phyloP scores from a whole-genome alignment of 2,113 vertebrate species.

The Hippocampus barbouri region DNA sequence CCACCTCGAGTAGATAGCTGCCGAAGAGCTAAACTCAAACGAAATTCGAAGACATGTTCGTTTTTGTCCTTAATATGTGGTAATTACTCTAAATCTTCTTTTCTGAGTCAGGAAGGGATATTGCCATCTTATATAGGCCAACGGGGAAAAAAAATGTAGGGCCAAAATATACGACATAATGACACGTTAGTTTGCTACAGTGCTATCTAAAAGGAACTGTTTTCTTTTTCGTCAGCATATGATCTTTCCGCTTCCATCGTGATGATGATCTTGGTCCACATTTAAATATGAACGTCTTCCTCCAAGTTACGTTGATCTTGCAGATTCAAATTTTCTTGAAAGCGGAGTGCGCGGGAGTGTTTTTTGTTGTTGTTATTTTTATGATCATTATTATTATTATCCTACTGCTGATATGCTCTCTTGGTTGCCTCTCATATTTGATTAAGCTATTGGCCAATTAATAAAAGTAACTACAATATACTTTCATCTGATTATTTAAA shows the following conservation, averaged over 20 bases:
- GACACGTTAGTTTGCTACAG: not conserved
- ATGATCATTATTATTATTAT: too few relatives aligned
- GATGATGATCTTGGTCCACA: not conserved
- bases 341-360: too few relatives aligned
- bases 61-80: not conserved
- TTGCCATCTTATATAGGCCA: not conserved
- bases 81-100: not conserved
- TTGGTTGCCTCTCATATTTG: too few relatives aligned
- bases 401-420: too few relatives aligned
- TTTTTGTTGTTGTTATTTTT: too few relatives aligned
- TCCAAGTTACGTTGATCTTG: not conserved
- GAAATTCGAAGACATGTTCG: not conserved
- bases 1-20: not conserved
- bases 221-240: too few relatives aligned
- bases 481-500: too few relatives aligned
- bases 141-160: not conserved
- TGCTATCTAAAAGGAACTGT: too few relatives aligned
- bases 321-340: not conserved
- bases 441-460: too few relatives aligned
- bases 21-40: not conserved
- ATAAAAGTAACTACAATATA: too few relatives aligned
- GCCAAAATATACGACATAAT: not conserved
- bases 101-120: not conserved
- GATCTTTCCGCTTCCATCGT: not conserved
- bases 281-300: not conserved